Percentiles rank a stretch among this genome's conserved stretches.
Conservation (phyloP, 37 sponge, comb jelly and placozoan genomes). For the Agelas oroides region DNA sequence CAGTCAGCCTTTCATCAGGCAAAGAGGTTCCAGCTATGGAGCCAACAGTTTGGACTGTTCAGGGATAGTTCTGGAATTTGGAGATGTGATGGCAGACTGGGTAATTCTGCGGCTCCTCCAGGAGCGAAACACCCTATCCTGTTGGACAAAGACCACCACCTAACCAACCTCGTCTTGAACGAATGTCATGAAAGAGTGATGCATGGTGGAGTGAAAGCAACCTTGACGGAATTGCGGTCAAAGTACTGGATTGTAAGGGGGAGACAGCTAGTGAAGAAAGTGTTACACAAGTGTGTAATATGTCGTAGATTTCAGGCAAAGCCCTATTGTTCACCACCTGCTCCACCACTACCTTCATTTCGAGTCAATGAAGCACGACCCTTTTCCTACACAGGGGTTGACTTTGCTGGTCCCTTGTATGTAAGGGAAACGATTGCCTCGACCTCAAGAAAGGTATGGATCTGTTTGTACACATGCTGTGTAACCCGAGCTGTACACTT, state of each 20-base stretch:
- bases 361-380: conserved; percentile 22
- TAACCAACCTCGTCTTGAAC: conserved; percentile 24
- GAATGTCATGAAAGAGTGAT: conserved; percentile 39
- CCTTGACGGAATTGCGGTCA: conserved; percentile 19
- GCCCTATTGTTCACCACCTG: conserved; percentile 12
- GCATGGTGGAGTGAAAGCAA: conserved; percentile 32
- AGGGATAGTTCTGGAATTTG: not conserved
- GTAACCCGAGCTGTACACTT: conserved; percentile 23
- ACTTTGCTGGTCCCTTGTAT: conserved; percentile 40
- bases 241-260: conserved; percentile 46
- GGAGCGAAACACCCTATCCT: conserved; percentile 27
- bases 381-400: conserved; percentile 18
- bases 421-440: not conserved
- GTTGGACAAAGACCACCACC: conserved; percentile 19
- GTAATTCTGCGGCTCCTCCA: not conserved
- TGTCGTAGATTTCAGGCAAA: conserved; percentile 19
- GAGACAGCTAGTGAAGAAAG: conserved; percentile 15
- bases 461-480: conserved; percentile 10
- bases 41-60: conserved; percentile 6
- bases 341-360: conserved; percentile 24
- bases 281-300: conserved; percentile 15
- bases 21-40: conserved; percentile 7
- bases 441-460: conserved; percentile 23
- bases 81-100: conserved; percentile 48
- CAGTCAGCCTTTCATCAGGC: not conserved